Evolutionary conservation across 2,113 vertebrate species (phyloP).

Genomic region (Elephas maximus): DNA sequence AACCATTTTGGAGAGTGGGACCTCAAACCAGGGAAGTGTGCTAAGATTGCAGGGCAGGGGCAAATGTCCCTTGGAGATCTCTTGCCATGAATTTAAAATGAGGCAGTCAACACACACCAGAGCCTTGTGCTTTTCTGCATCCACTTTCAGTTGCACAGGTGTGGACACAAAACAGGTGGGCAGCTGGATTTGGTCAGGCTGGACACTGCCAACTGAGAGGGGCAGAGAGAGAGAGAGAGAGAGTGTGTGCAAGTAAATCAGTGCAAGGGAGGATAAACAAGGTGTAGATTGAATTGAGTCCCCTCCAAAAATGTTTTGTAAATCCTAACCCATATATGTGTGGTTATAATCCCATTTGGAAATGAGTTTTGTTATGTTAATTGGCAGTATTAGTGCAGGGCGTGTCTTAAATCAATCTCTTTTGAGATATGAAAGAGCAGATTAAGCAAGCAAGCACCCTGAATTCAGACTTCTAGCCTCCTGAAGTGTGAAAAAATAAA

Average conservation of each 20-base stretch:
- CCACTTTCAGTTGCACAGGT: not conserved
- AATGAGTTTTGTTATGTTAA: not conserved
- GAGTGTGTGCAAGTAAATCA: not conserved
- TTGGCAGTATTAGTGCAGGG: not conserved
- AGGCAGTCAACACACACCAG: not conserved
- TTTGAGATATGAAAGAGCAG: not conserved
- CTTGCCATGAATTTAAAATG: not conserved
- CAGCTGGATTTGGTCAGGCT: not conserved
- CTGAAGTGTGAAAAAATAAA: not conserved
- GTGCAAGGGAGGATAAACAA: not conserved
- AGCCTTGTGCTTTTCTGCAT: not conserved
- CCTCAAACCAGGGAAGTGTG: not conserved
- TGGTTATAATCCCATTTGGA: not conserved
- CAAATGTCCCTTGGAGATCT: too few species aligned
- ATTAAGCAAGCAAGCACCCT: not conserved
- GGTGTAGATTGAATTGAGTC: not conserved
- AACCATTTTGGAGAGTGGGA: not conserved
- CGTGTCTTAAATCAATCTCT: not conserved
- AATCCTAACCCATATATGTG: not conserved
- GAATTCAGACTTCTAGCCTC: not conserved
- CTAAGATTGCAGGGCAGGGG: not conserved
- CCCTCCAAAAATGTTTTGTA: not conserved
- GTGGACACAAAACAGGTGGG: not conserved
- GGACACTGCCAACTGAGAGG: not conserved
- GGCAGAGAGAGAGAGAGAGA: constrained; percentile 56